Conservation (phyloP, 2,888 invertebrate genomes). For the Cosmia pyralina region DNA sequence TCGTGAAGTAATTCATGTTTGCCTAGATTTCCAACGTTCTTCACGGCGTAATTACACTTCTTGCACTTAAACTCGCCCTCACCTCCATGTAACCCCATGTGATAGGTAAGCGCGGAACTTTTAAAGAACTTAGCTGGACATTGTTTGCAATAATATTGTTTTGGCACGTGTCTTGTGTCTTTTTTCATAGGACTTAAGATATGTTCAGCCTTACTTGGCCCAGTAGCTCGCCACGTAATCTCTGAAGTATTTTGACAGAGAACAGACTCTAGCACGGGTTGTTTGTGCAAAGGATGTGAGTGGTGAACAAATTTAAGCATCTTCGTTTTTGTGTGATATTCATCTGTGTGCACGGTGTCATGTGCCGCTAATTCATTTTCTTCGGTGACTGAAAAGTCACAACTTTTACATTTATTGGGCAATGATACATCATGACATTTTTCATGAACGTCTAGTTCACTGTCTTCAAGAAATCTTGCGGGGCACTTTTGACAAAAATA, state of each 20-base stretch:
- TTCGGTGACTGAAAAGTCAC: slow-evolving; percentile 94
- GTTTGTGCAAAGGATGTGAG: slow-evolving; percentile 91
- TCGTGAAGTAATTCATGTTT: slow-evolving; percentile 91
- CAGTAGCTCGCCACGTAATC: slow-evolving; percentile 86
- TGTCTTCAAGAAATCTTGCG: slow-evolving; percentile 94
- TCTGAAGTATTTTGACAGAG: slow-evolving; percentile 77
- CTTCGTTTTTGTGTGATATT: slow-evolving; percentile 94
- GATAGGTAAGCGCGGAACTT: slow-evolving; percentile 92
- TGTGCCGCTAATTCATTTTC: slow-evolving; percentile 93
- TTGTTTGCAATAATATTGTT: slow-evolving; percentile 90
- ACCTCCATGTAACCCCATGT: slow-evolving; percentile 92
- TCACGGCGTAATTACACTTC: slow-evolving; percentile 93
- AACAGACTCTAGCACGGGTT: slow-evolving; percentile 90
- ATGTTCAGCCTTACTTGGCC: slow-evolving; percentile 73
- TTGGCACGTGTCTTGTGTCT: slow-evolving; percentile 79
- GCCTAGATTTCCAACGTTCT: slow-evolving; percentile 92
- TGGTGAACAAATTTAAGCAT: slow-evolving; percentile 92
- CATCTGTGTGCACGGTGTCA: slow-evolving; percentile 93
- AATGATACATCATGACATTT: slow-evolving; percentile 92
- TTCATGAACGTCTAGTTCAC: slow-evolving; percentile 93
- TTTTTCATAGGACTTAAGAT: slow-evolving; percentile 73
- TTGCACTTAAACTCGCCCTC: slow-evolving; percentile 92
- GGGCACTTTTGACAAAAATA: slow-evolving; percentile 96
- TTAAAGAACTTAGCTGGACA: slow-evolving; percentile 94
- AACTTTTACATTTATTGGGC: slow-evolving; percentile 93